phyloP scores from a whole-genome alignment of 2,888 invertebrate species.

The Meandrusa payeni region DNA sequence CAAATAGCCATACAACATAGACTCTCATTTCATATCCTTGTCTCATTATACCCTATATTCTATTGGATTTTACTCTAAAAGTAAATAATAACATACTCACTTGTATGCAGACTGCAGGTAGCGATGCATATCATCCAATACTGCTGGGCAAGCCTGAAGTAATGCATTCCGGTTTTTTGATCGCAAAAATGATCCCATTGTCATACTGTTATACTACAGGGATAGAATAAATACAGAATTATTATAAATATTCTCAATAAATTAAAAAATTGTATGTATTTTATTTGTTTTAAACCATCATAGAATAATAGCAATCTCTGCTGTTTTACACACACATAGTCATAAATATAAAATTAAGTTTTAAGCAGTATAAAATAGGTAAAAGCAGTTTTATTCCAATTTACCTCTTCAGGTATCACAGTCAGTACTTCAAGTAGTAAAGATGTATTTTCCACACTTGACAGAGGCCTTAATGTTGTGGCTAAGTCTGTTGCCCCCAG shows the following conservation, averaged over 20 bases:
- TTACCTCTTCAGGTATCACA: constrained; percentile 94
- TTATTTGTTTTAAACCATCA: no score
- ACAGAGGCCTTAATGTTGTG: constrained; percentile 85
- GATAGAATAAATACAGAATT: no score
- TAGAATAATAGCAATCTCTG: no score
- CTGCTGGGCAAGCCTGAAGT: constrained; percentile 63
- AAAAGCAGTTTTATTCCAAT: constrained; percentile 81
- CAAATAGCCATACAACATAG: no score
- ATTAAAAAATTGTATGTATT: constrained; percentile 6
- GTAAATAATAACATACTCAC: constrained; percentile 40
- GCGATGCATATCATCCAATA: constrained; percentile 66
- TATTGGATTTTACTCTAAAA: not conserved
- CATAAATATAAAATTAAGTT: no score
- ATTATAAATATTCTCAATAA: no score
- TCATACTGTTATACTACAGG: constrained; percentile 70
- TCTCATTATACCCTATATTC: no score
- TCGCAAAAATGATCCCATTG: constrained; percentile 65
- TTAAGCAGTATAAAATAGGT: not conserved
- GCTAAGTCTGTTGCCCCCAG: constrained; percentile 84
- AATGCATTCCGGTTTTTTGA: constrained; percentile 56
- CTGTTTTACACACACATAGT: constrained; percentile 5
- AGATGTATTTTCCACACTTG: constrained; percentile 68
- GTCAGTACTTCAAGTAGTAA: constrained; percentile 90
- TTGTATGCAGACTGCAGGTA: constrained; percentile 62
- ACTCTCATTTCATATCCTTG: no score